Evolutionary conservation across 2,113 vertebrate species (phyloP).

Genomic region (Gracilinanus agilis): DNA sequence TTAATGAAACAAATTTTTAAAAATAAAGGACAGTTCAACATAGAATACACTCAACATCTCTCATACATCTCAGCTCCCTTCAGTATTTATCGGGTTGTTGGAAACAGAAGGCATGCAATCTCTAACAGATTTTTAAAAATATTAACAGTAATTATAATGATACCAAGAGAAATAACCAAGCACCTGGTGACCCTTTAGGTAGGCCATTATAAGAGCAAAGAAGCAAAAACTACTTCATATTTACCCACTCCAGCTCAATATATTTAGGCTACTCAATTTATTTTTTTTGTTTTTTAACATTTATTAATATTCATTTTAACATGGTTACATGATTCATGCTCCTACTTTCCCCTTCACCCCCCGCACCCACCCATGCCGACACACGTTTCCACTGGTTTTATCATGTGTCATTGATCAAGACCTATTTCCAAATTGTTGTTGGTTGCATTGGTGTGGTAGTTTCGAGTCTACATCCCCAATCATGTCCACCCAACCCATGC

Average conservation of each 20-base stretch:
- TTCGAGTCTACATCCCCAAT: too few species aligned
- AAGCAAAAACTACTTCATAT: not conserved
- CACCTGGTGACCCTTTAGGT: not conserved
- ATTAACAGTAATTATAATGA: not conserved
- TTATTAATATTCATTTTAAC: too few species aligned
- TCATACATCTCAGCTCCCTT: not conserved
- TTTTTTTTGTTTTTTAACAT: too few species aligned
- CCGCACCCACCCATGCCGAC: too few species aligned
- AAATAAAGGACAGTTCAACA: not conserved
- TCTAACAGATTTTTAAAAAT: not conserved
- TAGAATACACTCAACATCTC: not conserved
- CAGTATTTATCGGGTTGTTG: not conserved
- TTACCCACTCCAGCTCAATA: not conserved
- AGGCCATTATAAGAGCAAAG: not conserved
- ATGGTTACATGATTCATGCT: too few species aligned
- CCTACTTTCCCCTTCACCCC: too few species aligned
- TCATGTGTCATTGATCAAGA: too few species aligned
- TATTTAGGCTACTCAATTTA: not conserved
- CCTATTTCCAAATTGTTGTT: too few species aligned
- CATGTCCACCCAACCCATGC: too few species aligned
- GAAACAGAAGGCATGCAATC: not conserved
- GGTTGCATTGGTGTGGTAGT: too few species aligned
- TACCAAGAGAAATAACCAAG: not conserved
- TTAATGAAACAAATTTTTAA: not conserved
- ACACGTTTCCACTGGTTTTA: too few species aligned